Base-by-base conservation (phyloP, 2,797 vertebrate genomes). In the Micromesistius poutassou region DNA sequence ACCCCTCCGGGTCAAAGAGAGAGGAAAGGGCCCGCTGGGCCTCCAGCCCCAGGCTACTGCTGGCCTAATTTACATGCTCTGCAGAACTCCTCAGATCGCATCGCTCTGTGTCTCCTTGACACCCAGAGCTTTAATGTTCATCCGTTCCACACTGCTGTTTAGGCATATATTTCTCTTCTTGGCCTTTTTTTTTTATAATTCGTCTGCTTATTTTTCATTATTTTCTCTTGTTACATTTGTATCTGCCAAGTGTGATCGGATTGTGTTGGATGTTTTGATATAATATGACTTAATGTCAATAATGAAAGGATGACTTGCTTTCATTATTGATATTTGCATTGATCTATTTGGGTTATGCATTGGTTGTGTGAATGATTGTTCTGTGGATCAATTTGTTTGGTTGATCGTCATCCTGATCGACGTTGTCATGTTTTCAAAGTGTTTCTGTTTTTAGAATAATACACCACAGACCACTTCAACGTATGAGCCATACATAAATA, bases 41-140 rank as follows among this genome's bases (percentile, higher is more conserved):
- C 78, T 3, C 9, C 46, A 30, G 25, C 66, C 78, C 16, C 9
- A 30, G 55, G 73, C 35, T 76, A 80, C 42, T n/a, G 73, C 55
- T 73, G 55, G 75, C 12, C 25, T 35, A 28, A 22, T 80, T 85
- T 78, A 76, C 62, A 81, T 73, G 31, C 77, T 78, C 35, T 73
- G 42, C 55, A 33, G 42, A 73, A 33, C 55, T 42, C 74, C 33
- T 76, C 78, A 66, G 74, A 62, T 66, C 66, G 72, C 33, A 75
- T 46, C 40, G 50, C 55, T 72, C 30, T 76, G 16, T 50, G 77
- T 72, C 28, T 30, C 30, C 68, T 71, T 30, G 30, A 31, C 68
- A 30, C 12, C 12, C 68, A 16, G 1, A 71, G 6, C 55, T 62
- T 62, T 62, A 8, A 31, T 13, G 68, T 30, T 71, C 4, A 12